Evolutionary conservation across 2,797 vertebrate genomes (phyloP).

Genomic region (Aldrovandia affinis): DNA sequence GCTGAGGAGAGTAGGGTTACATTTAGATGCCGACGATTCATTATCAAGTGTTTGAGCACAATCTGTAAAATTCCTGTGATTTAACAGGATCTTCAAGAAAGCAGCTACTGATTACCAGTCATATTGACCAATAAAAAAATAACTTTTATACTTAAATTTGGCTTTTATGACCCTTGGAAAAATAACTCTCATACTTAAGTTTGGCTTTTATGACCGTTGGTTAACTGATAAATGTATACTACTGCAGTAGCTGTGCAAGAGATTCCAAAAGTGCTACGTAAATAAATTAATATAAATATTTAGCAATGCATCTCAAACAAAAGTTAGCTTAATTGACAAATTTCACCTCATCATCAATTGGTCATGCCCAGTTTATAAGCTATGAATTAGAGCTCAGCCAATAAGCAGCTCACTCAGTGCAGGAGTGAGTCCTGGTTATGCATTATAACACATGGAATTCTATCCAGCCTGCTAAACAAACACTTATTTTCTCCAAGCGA

Average conservation of each 20-base stretch:
- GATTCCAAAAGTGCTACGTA: neutral
- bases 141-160: neutral
- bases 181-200: neutral
- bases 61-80: neutral
- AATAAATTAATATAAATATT: slow-evolving; percentile 20
- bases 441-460: neutral
- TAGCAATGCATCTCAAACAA: neutral
- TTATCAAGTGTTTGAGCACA: neutral
- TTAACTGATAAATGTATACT: neutral
- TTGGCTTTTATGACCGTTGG: neutral
- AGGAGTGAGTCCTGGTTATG: neutral
- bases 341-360: neutral
- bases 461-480: neutral
- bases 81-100: neutral
- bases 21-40: neutral
- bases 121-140: neutral
- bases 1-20: neutral
- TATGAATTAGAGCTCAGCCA: neutral
- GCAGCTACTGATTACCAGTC: neutral
- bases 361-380: neutral
- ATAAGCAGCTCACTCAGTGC: neutral
- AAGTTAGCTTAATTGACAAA: slow-evolving; percentile 8
- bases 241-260: neutral
- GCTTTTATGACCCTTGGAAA: neutral
- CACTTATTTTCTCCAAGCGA: neutral